These are phyloP conservation scores for Carassius auratus DNA, from an alignment of 2,113 vertebrate genomes.

Conservation along the genomic window DNA sequence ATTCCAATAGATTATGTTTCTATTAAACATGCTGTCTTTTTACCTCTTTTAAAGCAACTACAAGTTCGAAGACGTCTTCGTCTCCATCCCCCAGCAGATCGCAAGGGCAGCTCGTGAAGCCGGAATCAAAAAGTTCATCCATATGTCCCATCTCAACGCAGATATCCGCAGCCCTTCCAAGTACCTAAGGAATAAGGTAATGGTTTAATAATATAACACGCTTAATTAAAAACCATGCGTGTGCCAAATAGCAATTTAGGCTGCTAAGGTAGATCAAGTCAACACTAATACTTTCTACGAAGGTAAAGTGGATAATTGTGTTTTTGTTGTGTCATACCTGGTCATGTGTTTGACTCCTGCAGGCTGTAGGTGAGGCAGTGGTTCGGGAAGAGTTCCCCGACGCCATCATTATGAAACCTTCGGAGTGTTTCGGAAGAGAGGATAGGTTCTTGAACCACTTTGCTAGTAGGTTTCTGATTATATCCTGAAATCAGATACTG, in stretches of 20 bases:
- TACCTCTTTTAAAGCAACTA: constrained; percentile 80
- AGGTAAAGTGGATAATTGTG: background rate
- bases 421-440: constrained; percentile 93
- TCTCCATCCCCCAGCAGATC: constrained; percentile 85
- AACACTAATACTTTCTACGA: background rate
- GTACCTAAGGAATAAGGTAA: constrained; percentile 92
- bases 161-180: constrained; percentile 88
- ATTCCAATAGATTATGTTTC: background rate
- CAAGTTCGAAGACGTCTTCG: constrained; percentile 84
- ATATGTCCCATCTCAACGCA: constrained; percentile 94
- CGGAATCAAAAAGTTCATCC: constrained; percentile 86
- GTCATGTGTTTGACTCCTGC: background rate
- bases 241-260: background rate
- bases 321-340: background rate
- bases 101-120: constrained; percentile 82
- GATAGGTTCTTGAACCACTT: constrained; percentile 93
- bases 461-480: constrained; percentile 76
- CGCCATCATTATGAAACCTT: constrained; percentile 89
- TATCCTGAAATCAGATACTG: background rate
- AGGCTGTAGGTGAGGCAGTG: constrained; percentile 89
- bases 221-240: background rate
- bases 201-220: background rate
- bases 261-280: background rate
- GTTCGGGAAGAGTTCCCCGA: constrained; percentile 91
- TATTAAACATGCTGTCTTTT: background rate